Evolutionary conservation across 2,888 invertebrate species (phyloP), one percentile per base, ranked within the genome.

Genomic region (Phoenoteleia sp.): DNA sequence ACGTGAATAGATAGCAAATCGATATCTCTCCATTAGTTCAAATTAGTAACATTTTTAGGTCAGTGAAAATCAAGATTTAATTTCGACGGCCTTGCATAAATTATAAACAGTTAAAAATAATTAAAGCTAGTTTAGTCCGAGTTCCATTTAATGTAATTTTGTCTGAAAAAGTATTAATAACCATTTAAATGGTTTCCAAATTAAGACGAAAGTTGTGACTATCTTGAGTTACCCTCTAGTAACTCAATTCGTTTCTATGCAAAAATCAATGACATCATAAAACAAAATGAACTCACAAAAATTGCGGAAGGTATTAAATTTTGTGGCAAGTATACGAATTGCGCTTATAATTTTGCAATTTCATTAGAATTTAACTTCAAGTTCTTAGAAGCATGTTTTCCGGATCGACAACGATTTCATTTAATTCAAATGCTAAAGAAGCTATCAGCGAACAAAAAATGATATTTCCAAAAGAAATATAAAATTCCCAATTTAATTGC

Each of bases 401-500:
- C n/a, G 42, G n/a, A 13, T 42, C n/a, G 11, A 52, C n/a, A n/a
- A 58, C 25, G n/a, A 11, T 42, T 54, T 64, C n/a, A 64, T 56
- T 66, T 42, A 49, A 76, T 47, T 66, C 47, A 60, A 23, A 60
- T 45, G 58, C 42, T 42, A 49, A 60, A 67, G 49, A 58, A 3
- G 29, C 60, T 25, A 52, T 71, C 60, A 45, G 29, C 6, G 2
- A 23, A 7, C 0, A 17, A 62, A 58, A 54, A 47, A 29, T 67
- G 19, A 60, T 49, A 60, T 49, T 33, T n/a, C 60, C 13, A 9
- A 45, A 36, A 19, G 54, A 47, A 76, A 79, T 79, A 79, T 79
- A 49, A 79, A 79, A 49, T 79, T 79, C 62, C 21, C 62, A 42
- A 79, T 62, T 58, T 69, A 71, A 54, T 64, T 71, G 62, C 69